A percentile compares a stretch with the other conserved stretches of the same genome.
Conservation (phyloP, 2,113 vertebrate genomes). For the Zosterops pallidus region DNA sequence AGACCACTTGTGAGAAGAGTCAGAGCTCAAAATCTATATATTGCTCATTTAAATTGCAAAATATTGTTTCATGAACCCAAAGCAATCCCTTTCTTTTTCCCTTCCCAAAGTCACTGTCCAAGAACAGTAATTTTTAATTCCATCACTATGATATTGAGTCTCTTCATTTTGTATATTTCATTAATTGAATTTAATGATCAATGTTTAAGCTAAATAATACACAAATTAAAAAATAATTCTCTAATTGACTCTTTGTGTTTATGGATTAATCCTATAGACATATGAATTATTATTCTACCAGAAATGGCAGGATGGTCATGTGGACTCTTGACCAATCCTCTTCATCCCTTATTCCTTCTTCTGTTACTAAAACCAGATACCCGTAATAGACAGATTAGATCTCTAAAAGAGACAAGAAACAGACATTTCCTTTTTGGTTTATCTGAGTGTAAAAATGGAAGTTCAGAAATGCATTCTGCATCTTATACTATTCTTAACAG, state of each 20-base stretch:
- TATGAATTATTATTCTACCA: not conserved
- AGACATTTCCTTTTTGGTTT: not conserved
- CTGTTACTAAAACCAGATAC: not conserved
- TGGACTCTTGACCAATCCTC: not conserved
- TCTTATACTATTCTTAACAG: not conserved
- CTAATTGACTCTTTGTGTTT: not conserved
- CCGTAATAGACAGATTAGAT: not conserved
- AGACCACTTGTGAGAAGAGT: not conserved
- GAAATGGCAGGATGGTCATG: not conserved
- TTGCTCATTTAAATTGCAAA: conserved; percentile 44
- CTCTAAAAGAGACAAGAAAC: not conserved
- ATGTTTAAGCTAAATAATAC: conserved; percentile 18
- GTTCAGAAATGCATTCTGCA: not conserved
- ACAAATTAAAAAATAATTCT: not conserved
- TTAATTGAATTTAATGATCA: not conserved
- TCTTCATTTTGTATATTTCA: not conserved
- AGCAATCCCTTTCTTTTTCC: not conserved
- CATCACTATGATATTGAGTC: not conserved
- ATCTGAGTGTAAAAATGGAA: not conserved
- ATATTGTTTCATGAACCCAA: conserved; percentile 28
- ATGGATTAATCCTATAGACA: not conserved
- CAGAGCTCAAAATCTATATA: conserved; percentile 42
- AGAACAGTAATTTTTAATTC: conserved; percentile 12
- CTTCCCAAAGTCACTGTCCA: not conserved
- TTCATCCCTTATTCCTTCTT: not conserved